Evolutionary conservation across 1,140 invertebrate genomes (phyloP), one percentile per base, ranked within the genome.

Genomic region (Pachypeltis micranthus): DNA sequence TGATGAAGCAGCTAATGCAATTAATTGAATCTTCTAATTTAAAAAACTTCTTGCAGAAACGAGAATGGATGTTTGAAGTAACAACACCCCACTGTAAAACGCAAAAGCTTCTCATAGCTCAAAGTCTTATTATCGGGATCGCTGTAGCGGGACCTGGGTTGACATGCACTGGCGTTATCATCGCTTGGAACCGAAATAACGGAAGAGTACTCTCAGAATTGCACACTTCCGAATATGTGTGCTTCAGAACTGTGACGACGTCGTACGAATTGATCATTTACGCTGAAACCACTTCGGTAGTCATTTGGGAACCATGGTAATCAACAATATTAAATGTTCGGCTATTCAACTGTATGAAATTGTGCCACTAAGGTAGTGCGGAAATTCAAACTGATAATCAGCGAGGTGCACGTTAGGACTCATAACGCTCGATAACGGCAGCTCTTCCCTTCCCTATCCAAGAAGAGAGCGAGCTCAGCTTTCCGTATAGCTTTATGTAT

Each of bases 31-130:
- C n/a, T n/a, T n/a, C n/a, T n/a, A n/a, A n/a, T n/a, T n/a, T n/a
- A n/a, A n/a, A n/a, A n/a, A n/a, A n/a, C n/a, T n/a, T n/a, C n/a
- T 10, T 39, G 31, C 7, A 51, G 47, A 21, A 51, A 51, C 4
- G 57, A 39, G 61, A 25, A 56, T 64, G 58, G 58, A 26, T 55
- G 27, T 64, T 60, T 25, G 63, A 64, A 61, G 28, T 64, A 19
- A 64, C 63, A 2, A 64, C 63, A 2, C 63, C 58, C 26, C n/a
- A 54, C 14, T 56, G 57, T 28, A 64, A 64, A 39, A 64, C 63
- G 0, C 63, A 64, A 31, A 60, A 54, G 29, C 27, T 64, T 4
- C n/a, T 61, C 3, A 31, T 60, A 0, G 57, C 31, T 10, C n/a
- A 61, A 2, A 47, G 28, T 23, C 29, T 59, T n/a, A n/a, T 64